Conservation (phyloP, 2,888 invertebrate species). For the Poecilus cupreus region DNA sequence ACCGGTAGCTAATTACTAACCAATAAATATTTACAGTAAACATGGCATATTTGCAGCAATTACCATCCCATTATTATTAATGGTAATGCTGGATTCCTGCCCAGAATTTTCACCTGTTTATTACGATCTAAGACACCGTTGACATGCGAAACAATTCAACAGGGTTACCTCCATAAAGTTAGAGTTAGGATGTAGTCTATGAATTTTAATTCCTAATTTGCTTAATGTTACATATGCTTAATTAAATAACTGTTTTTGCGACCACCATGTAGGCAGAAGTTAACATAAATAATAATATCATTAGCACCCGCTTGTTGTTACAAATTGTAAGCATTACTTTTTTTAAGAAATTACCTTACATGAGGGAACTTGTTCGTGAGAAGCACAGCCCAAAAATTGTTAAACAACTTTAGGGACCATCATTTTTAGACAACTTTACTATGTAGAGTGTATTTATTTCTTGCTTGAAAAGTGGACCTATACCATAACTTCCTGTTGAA, state of each 20-base stretch:
- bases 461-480: too few relatives aligned
- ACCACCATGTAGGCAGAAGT: conserved; percentile 21
- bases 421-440: too few relatives aligned
- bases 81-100: neutral
- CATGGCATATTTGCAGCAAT: neutral
- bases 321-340: conserved; percentile 22
- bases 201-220: conserved; percentile 14
- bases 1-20: conserved; percentile 9
- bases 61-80: conserved; percentile 15
- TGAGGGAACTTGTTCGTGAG: too few relatives aligned
- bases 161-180: neutral
- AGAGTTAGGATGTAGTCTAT: neutral
- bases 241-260: neutral
- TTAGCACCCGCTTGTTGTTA: conserved; percentile 15
- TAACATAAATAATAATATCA: conserved; percentile 18
- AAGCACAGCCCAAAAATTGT: too few relatives aligned
- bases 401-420: too few relatives aligned
- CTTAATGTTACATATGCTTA: neutral
- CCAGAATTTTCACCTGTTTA: conserved; percentile 39
- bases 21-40: conserved; percentile 40
- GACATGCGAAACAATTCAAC: conserved; percentile 15
- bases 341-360: neutral
- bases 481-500: too few relatives aligned
- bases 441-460: too few relatives aligned
- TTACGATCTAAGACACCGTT: conserved; percentile 26